Evolutionary conservation across 2,797 vertebrate genomes (phyloP), one percentile per base, ranked within the genome.

Genomic region (Myioborus miniatus): DNA sequence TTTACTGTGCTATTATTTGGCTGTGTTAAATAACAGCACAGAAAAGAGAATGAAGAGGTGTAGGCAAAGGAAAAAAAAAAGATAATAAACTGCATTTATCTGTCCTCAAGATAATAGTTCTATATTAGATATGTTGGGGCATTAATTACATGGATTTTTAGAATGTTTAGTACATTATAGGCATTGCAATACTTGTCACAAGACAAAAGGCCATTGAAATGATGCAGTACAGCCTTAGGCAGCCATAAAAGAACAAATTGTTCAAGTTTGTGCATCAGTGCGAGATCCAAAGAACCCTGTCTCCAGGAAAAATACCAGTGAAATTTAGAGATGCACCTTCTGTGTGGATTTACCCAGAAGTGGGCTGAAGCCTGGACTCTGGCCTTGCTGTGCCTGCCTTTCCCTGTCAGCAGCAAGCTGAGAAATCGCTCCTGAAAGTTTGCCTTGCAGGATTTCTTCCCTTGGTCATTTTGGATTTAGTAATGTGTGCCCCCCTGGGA

Each of bases 201-300:
- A 96, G 92, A 96, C 83, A 96, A 96, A 96, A 95, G 90, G 82
- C 95, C 96, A 92, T 96, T 97, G 90, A 96, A 93, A 96, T 89
- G 87, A 96, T 97, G 96, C 96, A 88, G 87, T 67, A 87, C 85
- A 93, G 95, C 95, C 93, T 94, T 87, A 83, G 91, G 95, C 87
- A 93, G 75, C 80, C 84, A 95, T 89, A 94, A 97, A 93, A 95
- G 86, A 82, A 93, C 94, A 93, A 94, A 92, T 95, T 92, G 81
- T 95, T 91, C 93, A 96, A 94, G 34, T 96, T 93, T 96, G 87
- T 95, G 80, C 77, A 91, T 96, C 86, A 80, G 55, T 29, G 59
- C 0, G 19, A 94, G 88, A 96, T 94, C 76, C 93, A 87, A 76
- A 94, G 88, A 89, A 81, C 70, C 56, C 52, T 63, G 84, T 77